Evolutionary conservation across 2,113 vertebrate genomes (phyloP).

Genomic region (Cheirogaleus medius): DNA sequence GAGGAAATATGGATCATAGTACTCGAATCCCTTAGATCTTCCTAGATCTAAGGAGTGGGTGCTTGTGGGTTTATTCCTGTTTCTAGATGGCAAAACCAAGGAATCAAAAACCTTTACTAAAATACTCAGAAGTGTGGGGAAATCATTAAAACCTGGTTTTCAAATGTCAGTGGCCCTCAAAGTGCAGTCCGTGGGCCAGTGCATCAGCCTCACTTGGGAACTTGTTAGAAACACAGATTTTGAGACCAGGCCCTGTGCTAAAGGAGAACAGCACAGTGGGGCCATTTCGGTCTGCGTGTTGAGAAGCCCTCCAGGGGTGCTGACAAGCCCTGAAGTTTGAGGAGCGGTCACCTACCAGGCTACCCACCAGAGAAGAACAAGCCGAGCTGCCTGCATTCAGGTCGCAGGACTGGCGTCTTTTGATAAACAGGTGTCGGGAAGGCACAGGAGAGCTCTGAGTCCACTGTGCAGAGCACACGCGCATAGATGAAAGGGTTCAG

Average conservation of each 20-base stretch:
- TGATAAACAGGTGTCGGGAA: not conserved
- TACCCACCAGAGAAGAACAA: not conserved
- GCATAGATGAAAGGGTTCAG: not conserved
- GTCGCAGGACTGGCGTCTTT: not conserved
- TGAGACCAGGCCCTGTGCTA: not conserved
- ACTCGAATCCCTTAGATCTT: not conserved
- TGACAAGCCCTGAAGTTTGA: fast-evolving
- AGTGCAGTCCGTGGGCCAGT: not conserved
- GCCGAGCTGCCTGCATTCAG: fast-evolving
- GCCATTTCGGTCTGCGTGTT: not conserved
- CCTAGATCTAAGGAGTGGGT: not conserved
- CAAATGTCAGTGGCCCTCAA: not conserved
- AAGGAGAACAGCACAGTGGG: fast-evolving
- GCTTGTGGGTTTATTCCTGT: not conserved
- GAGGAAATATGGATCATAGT: not conserved
- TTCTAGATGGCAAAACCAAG: not conserved
- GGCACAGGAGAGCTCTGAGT: not conserved
- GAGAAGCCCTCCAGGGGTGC: not conserved
- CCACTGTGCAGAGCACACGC: not conserved
- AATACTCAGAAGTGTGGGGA: not conserved
- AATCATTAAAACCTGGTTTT: not conserved
- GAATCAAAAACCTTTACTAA: not conserved
- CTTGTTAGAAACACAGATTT: not conserved
- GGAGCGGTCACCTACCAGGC: not conserved
- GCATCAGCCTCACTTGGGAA: not conserved